phyloP scores from a whole-genome alignment of 2,888 invertebrate species.

The Idaea straminata region DNA sequence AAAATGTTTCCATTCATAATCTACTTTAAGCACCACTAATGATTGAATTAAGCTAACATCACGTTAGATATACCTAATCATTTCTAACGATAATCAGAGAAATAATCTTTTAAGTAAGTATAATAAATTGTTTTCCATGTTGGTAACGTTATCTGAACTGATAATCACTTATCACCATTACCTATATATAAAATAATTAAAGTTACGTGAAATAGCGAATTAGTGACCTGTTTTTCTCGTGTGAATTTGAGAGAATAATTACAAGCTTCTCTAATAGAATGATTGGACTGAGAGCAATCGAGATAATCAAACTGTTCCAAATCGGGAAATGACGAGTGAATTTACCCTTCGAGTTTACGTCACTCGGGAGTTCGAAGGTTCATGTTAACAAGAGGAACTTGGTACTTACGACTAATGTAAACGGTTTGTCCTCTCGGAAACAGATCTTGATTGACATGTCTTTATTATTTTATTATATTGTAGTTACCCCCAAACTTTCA shows the following conservation, averaged over 20 bases:
- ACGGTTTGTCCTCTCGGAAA: neutral
- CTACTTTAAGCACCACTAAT: neutral
- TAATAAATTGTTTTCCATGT: neutral
- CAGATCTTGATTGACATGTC: neutral
- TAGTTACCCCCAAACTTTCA: neutral
- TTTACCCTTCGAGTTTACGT: neutral
- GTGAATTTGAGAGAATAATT: conserved; percentile 15
- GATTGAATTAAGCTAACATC: neutral
- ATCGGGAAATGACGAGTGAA: conserved; percentile 6
- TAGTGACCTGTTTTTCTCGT: conserved; percentile 13
- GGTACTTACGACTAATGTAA: neutral
- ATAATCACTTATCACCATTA: conserved; percentile 8
- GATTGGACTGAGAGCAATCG: conserved; percentile 17
- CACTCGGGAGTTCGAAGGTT: neutral
- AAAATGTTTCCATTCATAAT: neutral
- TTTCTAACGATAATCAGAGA: neutral
- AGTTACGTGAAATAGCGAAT: conserved; percentile 1
- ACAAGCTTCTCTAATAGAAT: conserved; percentile 15
- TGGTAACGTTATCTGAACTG: conserved; percentile 3
- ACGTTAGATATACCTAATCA: conserved; percentile 2
- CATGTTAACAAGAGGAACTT: neutral
- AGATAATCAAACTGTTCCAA: conserved; percentile 11
- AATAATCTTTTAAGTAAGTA: conserved; percentile 1
- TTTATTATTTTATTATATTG: neutral
- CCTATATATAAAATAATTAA: conserved; percentile 6